Evolutionary conservation across 2,113 vertebrate species (phyloP), one percentile per base, ranked within the genome.

Genomic region (Otus sunia): DNA sequence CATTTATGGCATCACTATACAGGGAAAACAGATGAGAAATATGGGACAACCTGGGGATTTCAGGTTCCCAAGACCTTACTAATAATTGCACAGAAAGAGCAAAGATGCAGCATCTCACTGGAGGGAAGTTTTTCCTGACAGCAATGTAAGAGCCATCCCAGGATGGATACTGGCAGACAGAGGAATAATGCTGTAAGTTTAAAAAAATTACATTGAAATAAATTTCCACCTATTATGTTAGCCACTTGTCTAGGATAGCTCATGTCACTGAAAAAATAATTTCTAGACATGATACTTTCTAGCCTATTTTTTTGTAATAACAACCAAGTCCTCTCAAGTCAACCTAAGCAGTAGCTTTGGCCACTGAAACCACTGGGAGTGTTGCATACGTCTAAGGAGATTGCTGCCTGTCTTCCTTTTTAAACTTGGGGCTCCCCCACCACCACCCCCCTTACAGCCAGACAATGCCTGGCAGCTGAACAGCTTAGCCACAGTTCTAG

Each of bases 391-490:
- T 12, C 52, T 43, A 50, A 64, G 52, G 36, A 56, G 11, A 15
- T n/a, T 72, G 58, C 67, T 71, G 32, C 29, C 17, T 49, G 10
- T 59, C 32, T 78, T 26, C 13, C 21, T 66, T 63, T 50, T 23
- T 73, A 88, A 58, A 66, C 2, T 13, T 21, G 25, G 9, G 12
- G 32, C 15, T 76, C 15, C 34, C 2, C 21, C 27, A 27, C 6
- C 23, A 45, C 17, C 71, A 39, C 3, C 18, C 20, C 23, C 4
- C 22, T 39, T 36, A 53, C 10, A 56, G 36, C 3, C 63, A 79
- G 53, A 13, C 0, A 0, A 43, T 2, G 11, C 32, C 55, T 34
- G n/a, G 5, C 9, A 37, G 58, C 37, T 18, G 19, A 77, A 72
- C 2, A 2, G 32, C 53, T 60, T 8, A 73, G 62, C 36, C 79